Evolutionary conservation across 2,888 invertebrate species (phyloP).

Genomic region (Magallana nippona): DNA sequence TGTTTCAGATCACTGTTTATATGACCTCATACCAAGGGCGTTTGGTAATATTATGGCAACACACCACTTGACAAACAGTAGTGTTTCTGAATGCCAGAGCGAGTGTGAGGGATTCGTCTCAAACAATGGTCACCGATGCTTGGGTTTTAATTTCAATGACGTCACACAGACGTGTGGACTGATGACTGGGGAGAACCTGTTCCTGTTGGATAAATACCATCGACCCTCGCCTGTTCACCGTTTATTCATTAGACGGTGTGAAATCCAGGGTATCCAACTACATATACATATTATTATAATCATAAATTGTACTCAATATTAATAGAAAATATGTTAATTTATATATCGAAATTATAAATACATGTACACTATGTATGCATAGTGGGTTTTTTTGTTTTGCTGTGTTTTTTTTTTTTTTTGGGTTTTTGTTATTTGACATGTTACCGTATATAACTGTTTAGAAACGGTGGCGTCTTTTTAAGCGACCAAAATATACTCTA

Average conservation of each 20-base stretch:
- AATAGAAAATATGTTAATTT: no score
- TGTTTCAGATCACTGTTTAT: not conserved
- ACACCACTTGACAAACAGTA: not conserved
- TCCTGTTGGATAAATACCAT: not conserved
- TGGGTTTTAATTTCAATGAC: constrained; percentile 38
- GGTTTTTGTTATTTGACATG: no score
- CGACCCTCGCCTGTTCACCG: constrained; percentile 1
- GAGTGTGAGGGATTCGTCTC: not conserved
- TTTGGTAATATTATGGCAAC: constrained; percentile 16
- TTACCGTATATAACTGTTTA: no score
- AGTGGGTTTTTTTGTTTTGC: no score
- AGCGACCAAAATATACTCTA: no score
- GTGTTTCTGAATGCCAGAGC: not conserved
- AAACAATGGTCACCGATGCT: constrained; percentile 14
- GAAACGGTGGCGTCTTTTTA: no score
- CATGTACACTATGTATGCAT: no score
- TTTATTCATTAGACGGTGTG: constrained; percentile 27
- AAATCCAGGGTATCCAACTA: not conserved
- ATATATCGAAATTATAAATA: no score
- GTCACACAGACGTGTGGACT: not conserved
- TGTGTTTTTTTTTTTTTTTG: no score
- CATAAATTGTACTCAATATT: no score
- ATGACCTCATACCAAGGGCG: not conserved
- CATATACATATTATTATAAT: no score
- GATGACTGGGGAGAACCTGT: constrained; percentile 22